Conservation (phyloP, 2,797 vertebrate species). For the Margarornis squamiger region DNA sequence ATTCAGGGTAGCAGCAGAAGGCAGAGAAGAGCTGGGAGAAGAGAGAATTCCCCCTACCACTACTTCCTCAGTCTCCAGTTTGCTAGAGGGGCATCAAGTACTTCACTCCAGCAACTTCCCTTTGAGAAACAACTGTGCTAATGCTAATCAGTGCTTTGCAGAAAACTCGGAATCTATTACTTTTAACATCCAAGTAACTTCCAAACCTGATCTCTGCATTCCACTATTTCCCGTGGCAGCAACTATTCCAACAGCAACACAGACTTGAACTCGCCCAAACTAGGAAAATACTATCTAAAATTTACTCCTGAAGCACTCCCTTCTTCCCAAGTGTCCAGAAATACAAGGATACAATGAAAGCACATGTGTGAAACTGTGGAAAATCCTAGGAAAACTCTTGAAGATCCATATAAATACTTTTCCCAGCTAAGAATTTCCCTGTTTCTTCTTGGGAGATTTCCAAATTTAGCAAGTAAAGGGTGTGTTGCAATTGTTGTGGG, state of each 20-base stretch:
- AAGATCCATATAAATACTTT: neutral
- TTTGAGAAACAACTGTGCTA: neutral
- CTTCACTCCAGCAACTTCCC: neutral
- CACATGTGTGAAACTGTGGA: neutral
- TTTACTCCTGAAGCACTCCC: neutral
- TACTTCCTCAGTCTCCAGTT: neutral
- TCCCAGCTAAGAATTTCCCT: neutral
- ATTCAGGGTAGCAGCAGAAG: neutral
- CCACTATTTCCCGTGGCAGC: fast-evolving
- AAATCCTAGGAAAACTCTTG: neutral
- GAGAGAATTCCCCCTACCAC: neutral
- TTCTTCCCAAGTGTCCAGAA: neutral
- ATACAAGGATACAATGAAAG: neutral
- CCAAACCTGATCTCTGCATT: neutral
- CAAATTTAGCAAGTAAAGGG: neutral
- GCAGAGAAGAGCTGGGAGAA: neutral
- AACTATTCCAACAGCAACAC: neutral
- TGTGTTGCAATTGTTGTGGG: neutral
- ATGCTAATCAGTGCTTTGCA: neutral
- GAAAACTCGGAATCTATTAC: neutral
- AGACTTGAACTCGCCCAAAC: neutral
- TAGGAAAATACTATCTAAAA: neutral
- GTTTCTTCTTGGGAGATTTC: neutral
- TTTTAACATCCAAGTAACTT: neutral
- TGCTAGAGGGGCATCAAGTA: neutral